Base-by-base conservation (phyloP, 2,888 invertebrate species). In the Metacarcinus magister region DNA sequence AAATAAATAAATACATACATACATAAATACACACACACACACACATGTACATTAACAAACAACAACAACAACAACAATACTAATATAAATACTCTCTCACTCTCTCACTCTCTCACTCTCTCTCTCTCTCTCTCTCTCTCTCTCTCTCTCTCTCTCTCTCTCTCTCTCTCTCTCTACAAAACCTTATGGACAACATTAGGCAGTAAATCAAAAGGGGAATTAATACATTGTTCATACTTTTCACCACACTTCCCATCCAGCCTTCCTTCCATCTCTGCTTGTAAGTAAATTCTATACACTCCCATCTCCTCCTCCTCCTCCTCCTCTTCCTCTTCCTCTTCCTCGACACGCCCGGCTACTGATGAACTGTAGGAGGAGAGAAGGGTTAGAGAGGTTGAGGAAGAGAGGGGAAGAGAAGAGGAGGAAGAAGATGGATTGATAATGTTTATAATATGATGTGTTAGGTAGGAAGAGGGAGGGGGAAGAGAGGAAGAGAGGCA, bases 241-340 rank as follows among this genome's bases (percentile, higher is more conserved):
- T 93, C 46, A 32, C 87, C 89, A 60, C 96, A 96, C 23, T 60
- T 89, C n/a, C 96, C 96, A 23, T 96, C 95, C 32, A 96, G 89
- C 60, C 82, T 92, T 2, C 96, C 96, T 19, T 95, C 93, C 10
- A 96, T 13, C 32, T 96, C 96, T 13, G 96, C 96, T 82, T 96
- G 93, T 2, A 96, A 48, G 89, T 87, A 96, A 16, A 43, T 46
- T 32, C 95, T 92, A 46, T 95, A 96, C 2, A 44, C 46, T 0
- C 10, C 7, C 23, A 5, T 48, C 32, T 94, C 94, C 28, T 75
- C 75, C 5, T 44, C 54, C 13, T 87, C 94, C 23, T n/a, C n/a
- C n/a, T n/a, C n/a, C n/a, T n/a, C n/a, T n/a, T n/a, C n/a, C n/a
- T 92, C 94, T 5, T 54, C 54, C 93, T 48, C 89, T 39, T 60